Evolutionary conservation across 1,140 invertebrate genomes (phyloP), one percentile per base, ranked within the genome.

Genomic region (Ostrea edulis): DNA sequence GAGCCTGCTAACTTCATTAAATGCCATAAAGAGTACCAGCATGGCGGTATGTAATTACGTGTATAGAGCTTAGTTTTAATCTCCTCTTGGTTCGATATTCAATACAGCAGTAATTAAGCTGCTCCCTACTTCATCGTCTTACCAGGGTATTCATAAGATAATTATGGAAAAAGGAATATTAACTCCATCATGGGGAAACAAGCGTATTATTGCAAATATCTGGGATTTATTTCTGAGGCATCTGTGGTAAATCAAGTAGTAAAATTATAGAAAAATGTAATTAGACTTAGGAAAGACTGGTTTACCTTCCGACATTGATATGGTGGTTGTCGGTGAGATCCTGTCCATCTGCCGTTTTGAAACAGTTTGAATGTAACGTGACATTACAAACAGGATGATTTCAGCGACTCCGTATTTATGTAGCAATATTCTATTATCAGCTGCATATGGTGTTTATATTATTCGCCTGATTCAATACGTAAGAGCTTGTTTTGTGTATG

Each of bases 151-250:
- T 77, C 29, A 77, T 29, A 77, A 77, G 35, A 25, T 77, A 77
- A 77, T 77, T 25, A 77, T 35, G 25, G 25, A 77, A 77, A 77
- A 77, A 77, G 22, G 25, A 77, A 77, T 77, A 77, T 77, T 77
- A 25, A 77, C 68, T 77, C 35, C 68, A 77, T 77, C 68, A 77
- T 29, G 25, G 68, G 22, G 12, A 77, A 77, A 29, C 68, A 77
- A 25, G 55, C 55, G 8, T 62, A 20, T 62, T n/a, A 62, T 62
- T 0, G n/a, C 55, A 7, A 77, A 29, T 9, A 29, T 22, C 68
- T 35, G 68, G 29, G 8, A 77, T 77, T 29, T 77, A 77, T 25
- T 77, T 77, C 25, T 25, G 11, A 25, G 25, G 25, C 14, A 29
- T 62, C 14, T 62, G 55, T 62, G n/a, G 17, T n/a, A 62, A 62